These are phyloP conservation scores for Pampusana beccarii DNA, from an alignment of 2,113 vertebrate species.

Conservation along the genomic window DNA sequence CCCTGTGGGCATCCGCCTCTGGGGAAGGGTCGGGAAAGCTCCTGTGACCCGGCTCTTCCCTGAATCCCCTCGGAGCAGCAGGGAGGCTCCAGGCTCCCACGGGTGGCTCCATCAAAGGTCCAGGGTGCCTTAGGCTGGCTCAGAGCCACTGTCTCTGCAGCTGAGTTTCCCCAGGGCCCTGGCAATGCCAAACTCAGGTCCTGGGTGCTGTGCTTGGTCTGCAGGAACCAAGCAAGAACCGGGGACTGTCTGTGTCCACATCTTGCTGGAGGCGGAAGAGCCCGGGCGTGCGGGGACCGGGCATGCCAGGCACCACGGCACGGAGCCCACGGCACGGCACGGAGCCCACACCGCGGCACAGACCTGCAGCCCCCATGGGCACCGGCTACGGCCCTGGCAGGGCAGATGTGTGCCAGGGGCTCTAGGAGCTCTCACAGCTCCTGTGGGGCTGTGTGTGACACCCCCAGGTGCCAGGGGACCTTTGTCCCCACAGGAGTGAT, in stretches of 20 bases:
- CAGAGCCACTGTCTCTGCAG: not conserved
- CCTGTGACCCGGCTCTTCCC: too few species aligned
- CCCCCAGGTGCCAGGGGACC: not conserved
- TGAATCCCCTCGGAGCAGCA: not conserved
- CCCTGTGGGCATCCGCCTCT: fast-evolving
- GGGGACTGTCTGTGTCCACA: not conserved
- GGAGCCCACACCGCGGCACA: not conserved
- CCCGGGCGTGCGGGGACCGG: fast-evolving
- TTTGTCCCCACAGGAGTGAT: not conserved
- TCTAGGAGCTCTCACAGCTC: not conserved
- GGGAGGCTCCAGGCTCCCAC: not conserved
- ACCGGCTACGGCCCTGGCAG: not conserved
- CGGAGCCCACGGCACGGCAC: not conserved
- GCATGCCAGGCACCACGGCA: too few species aligned
- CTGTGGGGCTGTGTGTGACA: not conserved
- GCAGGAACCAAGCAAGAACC: not conserved
- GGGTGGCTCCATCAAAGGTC: not conserved
- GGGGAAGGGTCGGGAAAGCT: not conserved
- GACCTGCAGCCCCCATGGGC: not conserved
- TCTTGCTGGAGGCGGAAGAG: not conserved
- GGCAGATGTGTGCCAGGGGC: not conserved
- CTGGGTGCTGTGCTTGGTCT: not conserved
- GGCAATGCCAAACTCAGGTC: fast-evolving
- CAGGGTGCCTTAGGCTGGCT: not conserved
- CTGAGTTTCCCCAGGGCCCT: not conserved